A percentile compares a stretch with the other conserved stretches of the same genome.
phyloP scores from a whole-genome alignment of 2,113 vertebrate species.

The Engraulis encrasicolus region DNA sequence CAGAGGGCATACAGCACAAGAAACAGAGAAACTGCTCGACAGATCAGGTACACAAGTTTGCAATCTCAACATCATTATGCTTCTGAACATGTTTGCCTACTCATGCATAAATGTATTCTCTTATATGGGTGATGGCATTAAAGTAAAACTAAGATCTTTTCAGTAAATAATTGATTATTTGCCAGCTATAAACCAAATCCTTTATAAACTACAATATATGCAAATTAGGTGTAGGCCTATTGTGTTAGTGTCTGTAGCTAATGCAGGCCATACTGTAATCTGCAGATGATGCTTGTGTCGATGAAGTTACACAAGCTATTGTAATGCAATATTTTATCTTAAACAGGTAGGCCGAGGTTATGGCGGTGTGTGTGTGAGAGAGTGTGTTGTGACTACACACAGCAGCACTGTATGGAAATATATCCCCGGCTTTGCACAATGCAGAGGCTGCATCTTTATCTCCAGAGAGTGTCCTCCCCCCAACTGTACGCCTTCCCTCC shows the following conservation, averaged over 20 bases:
- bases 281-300: too few relatives aligned
- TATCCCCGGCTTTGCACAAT: neutral
- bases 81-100: neutral
- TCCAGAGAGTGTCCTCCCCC: neutral
- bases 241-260: too few relatives aligned
- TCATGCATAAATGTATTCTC: neutral
- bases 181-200: too few relatives aligned
- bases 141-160: neutral
- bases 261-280: too few relatives aligned
- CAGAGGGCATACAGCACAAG: constrained; percentile 44
- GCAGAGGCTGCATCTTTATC: neutral
- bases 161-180: neutral
- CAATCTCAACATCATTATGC: neutral
- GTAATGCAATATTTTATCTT: too few relatives aligned
- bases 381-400: neutral
- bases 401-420: neutral
- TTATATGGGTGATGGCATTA: neutral
- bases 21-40: constrained; percentile 49
- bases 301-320: neutral
- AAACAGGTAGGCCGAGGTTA: neutral
- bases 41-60: constrained; percentile 41
- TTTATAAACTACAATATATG: too few relatives aligned
- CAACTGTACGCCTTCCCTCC: constrained; percentile 4
- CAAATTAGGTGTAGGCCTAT: too few relatives aligned
- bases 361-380: neutral